phyloP scores from a whole-genome alignment of 1,140 invertebrate genomes.

The Aphelenchoides fujianensis region DNA sequence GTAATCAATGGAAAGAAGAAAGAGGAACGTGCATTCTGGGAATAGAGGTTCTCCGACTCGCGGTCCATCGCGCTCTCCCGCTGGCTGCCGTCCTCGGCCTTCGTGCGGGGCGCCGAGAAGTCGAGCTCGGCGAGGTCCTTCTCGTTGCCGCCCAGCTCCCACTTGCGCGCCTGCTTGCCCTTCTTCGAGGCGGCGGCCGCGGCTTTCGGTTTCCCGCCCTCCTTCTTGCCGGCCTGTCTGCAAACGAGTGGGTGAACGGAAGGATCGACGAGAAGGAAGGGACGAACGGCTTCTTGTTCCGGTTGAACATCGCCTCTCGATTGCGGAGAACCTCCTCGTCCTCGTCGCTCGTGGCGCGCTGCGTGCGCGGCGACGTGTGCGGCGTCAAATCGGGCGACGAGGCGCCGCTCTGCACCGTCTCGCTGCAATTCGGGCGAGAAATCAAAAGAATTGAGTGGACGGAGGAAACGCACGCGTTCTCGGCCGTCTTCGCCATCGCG shows the following conservation, averaged over 20 bases:
- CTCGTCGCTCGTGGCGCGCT: constrained; percentile 24
- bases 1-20: too few species aligned
- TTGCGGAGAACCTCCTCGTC: constrained; percentile 62
- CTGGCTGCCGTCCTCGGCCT: constrained; percentile 24
- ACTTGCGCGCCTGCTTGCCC: constrained; percentile 81
- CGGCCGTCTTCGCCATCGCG: too few species aligned
- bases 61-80: background rate
- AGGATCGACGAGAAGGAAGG: too few species aligned
- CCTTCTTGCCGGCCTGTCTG: too few species aligned
- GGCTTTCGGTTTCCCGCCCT: too few species aligned
- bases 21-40: constrained; percentile 41
- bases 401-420: background rate
- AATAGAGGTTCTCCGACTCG: constrained; percentile 30
- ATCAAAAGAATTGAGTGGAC: background rate
- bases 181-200: too few species aligned
- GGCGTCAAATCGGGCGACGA: background rate
- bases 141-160: constrained; percentile 78
- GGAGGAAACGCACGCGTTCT: too few species aligned
- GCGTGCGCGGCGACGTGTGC: constrained; percentile 26
- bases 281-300: constrained; percentile 32
- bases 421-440: background rate
- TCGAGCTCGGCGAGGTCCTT: constrained; percentile 79
- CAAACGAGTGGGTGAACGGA: too few species aligned
- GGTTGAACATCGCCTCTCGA: constrained; percentile 59
- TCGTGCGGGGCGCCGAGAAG: constrained; percentile 67